Conservation (phyloP, 1,140 invertebrate genomes). For the Cyphomyrmex costatus region DNA sequence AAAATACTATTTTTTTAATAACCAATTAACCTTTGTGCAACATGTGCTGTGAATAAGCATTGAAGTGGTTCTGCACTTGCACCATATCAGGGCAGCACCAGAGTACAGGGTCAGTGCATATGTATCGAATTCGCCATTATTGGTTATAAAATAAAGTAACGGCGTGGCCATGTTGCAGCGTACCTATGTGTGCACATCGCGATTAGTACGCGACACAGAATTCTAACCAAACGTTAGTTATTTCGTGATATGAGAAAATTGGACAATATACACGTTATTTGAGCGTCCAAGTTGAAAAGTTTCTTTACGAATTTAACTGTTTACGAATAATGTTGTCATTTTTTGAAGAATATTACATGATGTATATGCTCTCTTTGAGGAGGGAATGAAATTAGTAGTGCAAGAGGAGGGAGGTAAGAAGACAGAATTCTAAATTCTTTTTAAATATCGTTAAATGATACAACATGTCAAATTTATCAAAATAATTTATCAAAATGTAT, state of each 20-base stretch:
- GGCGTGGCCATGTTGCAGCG: conserved; percentile 13
- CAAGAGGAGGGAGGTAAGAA: not conserved
- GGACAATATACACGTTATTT: not conserved
- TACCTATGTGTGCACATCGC: not conserved
- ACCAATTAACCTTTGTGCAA: no score
- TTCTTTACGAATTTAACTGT: not conserved
- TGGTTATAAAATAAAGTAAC: not conserved
- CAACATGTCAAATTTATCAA: not conserved
- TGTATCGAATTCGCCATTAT: no score
- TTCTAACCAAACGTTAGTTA: not conserved
- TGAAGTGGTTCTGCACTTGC: no score
- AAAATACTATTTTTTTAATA: no score
- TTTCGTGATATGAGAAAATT: not conserved
- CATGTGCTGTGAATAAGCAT: no score
- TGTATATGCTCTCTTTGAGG: not conserved
- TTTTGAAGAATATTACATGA: not conserved
- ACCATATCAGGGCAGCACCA: no score
- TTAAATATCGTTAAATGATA: not conserved
- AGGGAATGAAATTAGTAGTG: not conserved
- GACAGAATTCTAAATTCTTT: not conserved
- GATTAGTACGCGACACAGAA: not conserved
- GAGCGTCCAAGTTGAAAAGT: not conserved
- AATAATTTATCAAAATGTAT: not conserved
- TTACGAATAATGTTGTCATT: not conserved
- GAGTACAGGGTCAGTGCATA: no score